Conservation (phyloP, 2,113 vertebrate genomes). For the Ochotona princeps region DNA sequence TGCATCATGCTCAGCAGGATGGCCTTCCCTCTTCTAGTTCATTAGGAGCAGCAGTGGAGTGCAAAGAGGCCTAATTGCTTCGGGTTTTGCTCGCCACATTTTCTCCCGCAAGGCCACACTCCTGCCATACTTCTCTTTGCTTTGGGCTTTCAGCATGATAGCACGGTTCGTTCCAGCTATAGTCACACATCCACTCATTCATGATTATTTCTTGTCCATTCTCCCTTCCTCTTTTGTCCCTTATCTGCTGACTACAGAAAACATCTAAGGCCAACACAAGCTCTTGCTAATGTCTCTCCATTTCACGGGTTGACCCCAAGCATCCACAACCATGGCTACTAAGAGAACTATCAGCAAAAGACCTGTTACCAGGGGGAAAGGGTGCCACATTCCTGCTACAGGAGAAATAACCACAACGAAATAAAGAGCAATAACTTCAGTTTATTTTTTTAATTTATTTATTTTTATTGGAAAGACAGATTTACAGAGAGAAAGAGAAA, state of each 20-base stretch:
- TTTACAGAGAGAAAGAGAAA: no score
- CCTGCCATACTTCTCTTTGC: neutral
- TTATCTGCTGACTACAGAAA: neutral
- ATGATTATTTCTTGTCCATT: neutral
- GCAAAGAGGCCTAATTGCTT: neutral
- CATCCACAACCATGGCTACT: neutral
- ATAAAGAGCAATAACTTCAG: neutral
- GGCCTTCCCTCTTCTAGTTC: neutral
- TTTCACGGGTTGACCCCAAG: neutral
- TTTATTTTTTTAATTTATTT: no score
- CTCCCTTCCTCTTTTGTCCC: neutral
- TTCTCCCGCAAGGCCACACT: neutral
- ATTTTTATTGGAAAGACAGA: no score
- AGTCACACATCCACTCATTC: neutral
- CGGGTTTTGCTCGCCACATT: neutral
- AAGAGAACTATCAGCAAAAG: neutral
- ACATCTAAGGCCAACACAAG: neutral
- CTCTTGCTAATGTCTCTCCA: neutral
- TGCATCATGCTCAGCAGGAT: neutral
- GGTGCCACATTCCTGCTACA: neutral
- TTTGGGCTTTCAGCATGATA: slow-evolving; percentile 19
- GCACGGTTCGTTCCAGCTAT: neutral
- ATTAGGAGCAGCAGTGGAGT: neutral
- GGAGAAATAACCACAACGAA: neutral
- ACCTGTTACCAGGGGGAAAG: neutral